Evolutionary conservation across 2,797 vertebrate species (phyloP), one percentile per base, ranked within the genome.

Genomic region (Euthynnus affinis): DNA sequence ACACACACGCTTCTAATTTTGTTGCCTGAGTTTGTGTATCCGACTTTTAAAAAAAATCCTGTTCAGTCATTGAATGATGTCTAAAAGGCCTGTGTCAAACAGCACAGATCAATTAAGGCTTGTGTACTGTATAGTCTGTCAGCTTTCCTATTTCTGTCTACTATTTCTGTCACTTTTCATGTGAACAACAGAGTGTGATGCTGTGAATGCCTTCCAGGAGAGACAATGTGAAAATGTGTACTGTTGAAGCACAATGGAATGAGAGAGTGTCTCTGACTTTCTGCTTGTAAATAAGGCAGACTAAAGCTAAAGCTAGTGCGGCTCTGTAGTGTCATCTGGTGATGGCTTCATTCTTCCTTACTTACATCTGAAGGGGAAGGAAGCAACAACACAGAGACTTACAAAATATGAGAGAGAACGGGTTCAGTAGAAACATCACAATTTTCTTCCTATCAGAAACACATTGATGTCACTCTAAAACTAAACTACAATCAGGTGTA

Each of bases 31-130:
- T 69, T 53, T 23, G 9, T 17, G 3, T 44, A 22, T 55, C 3
- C 15, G 25, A 52, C 53, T 27, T 13, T n/a, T n/a, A n/a, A n/a
- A 60, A 59, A 10, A 71, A 66, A 55, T 42, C 22, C 67, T 20
- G 18, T 49, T 49, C 46, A 49, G 46, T 8, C 7, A 49, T 3
- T 20, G 46, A 49, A 49, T 49, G 6, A 9, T 49, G 46, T 49
- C 46, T 49, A 18, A 49, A 2, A 42, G 40, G 4, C 12, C 40
- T 18, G 17, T 46, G 44, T 46, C 44, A 46, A 15, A 46, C 44
- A 46, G 44, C 23, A 18, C 23, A 23, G 15, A 20, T 46, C 0
- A 51, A 72, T 49, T 49, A 48, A 48, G 46, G 18, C 18, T 49
- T 49, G 46, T 49, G 46, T 49, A 20, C 46, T 49, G 17, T 18